Percentiles rank a stretch among this genome's conserved stretches.
phyloP scores from a whole-genome alignment of 2,888 invertebrate species.

The Trichogramma evanescens region DNA sequence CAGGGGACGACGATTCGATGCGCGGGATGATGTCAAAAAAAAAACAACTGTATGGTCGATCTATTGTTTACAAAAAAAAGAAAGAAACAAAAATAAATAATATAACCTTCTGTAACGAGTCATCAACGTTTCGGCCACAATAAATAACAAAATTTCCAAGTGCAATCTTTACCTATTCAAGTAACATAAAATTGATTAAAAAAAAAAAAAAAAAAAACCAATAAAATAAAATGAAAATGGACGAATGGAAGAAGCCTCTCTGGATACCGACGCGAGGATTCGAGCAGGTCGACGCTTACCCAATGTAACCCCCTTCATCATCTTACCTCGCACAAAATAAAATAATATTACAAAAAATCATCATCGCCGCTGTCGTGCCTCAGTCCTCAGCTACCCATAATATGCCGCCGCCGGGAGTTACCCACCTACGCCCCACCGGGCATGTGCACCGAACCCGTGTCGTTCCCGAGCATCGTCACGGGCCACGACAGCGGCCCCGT shows the following conservation, averaged over 20 bases:
- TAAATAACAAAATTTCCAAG: neutral
- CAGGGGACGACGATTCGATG: conserved; percentile 10
- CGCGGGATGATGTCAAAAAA: neutral
- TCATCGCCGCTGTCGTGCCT: neutral
- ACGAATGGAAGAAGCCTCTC: conserved; percentile 65
- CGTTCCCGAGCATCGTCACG: conserved; percentile 74
- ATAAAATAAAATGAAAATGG: neutral
- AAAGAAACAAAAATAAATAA: neutral
- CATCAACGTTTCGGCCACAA: neutral
- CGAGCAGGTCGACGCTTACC: conserved; percentile 68
- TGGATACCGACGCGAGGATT: conserved; percentile 75
- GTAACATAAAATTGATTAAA: neutral
- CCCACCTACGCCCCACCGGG: conserved; percentile 58
- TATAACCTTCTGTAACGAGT: neutral
- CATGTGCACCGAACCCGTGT: conserved; percentile 69
- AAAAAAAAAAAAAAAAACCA: neutral
- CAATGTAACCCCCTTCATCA: conserved; percentile 51
- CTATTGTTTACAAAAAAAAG: neutral
- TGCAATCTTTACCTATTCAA: neutral
- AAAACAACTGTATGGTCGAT: neutral
- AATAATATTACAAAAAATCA: neutral
- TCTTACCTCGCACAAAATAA: neutral
- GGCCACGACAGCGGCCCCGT: conserved; percentile 77
- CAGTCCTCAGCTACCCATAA: conserved; percentile 65
- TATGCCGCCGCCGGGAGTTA: conserved; percentile 63